Base-by-base conservation (phyloP, 2,888 invertebrate genomes). In the Halocaridina rubra region DNA sequence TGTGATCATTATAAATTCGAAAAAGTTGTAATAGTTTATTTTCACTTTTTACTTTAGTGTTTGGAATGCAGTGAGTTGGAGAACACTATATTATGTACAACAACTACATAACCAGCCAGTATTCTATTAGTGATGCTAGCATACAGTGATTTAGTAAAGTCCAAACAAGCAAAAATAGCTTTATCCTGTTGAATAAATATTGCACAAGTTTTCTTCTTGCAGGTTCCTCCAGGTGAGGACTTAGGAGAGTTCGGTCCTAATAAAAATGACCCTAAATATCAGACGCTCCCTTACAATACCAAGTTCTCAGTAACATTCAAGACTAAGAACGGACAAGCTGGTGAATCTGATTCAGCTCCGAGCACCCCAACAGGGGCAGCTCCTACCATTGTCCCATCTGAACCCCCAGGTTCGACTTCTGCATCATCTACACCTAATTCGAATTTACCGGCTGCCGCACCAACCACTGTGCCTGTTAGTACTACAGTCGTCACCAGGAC, bases 201-300 rank as follows among this genome's bases (percentile, higher is more conserved):
- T 10, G 16, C 30, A 13, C 22, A 29, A 30, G 16, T 5, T n/a
- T 30, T n/a, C 24, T 27, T 61, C 81, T 74, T 59, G 30, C 81
- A 86, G 80, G 79, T 81, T 64, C 81, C 82, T 67, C 84, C 86
- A 13, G 57, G 82, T 27, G 82, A 80, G 71, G 86, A 88, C 59
- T 88, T 90, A 32, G 89, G 89, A 76, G 89, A 90, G 89, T 95
- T 96, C 90, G 93, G 94, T 86, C 94, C 95, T 30, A 95, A 94
- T 90, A 96, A 96, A 91, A 95, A 95, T 81, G 96, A 97, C 91
- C 96, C 95, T 61, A 98, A 96, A 92, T 97, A 96, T 92, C 97
- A 97, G 92, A 96, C 96, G 32, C 92, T 97, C 91, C 97, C 97
- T 89, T 96, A 96, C 92, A 97, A 95, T 90, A 96, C 95, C 53